Evolutionary conservation across 1,140 invertebrate species (phyloP).

Genomic region (Acyrthosiphon pisum): DNA sequence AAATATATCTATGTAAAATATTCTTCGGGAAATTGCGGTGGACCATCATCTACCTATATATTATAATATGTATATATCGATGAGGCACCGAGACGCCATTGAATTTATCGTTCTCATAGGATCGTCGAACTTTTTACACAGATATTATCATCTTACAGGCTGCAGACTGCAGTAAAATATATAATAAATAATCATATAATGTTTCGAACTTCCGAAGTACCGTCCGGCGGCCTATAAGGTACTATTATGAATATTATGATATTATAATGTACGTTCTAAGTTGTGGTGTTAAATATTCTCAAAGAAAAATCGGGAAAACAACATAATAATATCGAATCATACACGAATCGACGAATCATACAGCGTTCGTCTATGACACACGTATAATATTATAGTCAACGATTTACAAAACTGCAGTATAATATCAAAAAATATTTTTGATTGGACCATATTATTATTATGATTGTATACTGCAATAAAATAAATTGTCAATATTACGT

Average conservation of each 20-base stretch:
- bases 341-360: too few species aligned
- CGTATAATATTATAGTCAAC: not conserved
- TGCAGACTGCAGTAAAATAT: not conserved
- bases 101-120: not conserved
- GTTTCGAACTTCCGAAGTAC: not conserved
- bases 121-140: not conserved
- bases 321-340: not conserved
- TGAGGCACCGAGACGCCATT: not conserved
- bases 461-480: too few species aligned
- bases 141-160: not conserved
- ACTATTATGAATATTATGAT: not conserved
- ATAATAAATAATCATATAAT: not conserved
- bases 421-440: not conserved
- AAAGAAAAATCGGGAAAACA: not conserved
- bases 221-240: not conserved
- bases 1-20: not conserved
- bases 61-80: not conserved
- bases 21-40: not conserved
- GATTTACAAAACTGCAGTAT: not conserved
- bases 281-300: not conserved
- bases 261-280: not conserved
- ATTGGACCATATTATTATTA: not conserved
- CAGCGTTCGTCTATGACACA: not conserved
- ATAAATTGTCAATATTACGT: too few species aligned
- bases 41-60: not conserved